Evolutionary conservation across 1,140 invertebrate genomes (phyloP), one percentile per base, ranked within the genome.

Genomic region (Sitodiplosis mosellana): DNA sequence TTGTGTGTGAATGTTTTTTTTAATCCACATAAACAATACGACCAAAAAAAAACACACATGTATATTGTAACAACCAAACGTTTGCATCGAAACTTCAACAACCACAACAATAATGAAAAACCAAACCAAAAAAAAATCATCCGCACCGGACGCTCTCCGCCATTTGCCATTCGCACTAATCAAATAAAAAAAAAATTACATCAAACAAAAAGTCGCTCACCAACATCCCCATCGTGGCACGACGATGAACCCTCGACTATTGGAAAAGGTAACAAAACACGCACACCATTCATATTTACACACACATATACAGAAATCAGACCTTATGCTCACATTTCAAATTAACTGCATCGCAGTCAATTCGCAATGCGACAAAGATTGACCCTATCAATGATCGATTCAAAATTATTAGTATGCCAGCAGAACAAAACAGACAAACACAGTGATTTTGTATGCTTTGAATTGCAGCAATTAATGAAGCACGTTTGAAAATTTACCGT

Each of bases 221-320:
- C 62, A 47, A 64, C 60, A 27, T 64, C 61, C 27, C 62, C 62
- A 47, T 64, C 61, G n/a, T 64, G 62, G 62, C 64, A 64, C 36
- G 62, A 64, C 46, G 62, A 64, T 34, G 62, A 64, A 48, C 59
- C 60, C 21, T 15, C 14, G 7, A 27, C 20, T 22, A 33, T 45
- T 19, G 43, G 11, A 14, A 14, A n/a, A 33, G 14, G n/a, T 18
- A 19, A 45, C 21, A n/a, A 14, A n/a, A 12, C 10, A 22, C 15
- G 4, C 10, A 22, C 15, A 48, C 2, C 20, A 36, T 34, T 10
- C 37, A 60, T 59, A 60, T 57, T 2, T 59, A 60, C 19, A 45
- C 4, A 18, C 20, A 22, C 8, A 20, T 10, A 21, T 20, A 10
- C 21, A 19, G 7, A 19, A 21, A 33, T 45, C 43, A 19, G 5